phyloP scores from a whole-genome alignment of 2,113 vertebrate genomes.

The Aix galericulata region DNA sequence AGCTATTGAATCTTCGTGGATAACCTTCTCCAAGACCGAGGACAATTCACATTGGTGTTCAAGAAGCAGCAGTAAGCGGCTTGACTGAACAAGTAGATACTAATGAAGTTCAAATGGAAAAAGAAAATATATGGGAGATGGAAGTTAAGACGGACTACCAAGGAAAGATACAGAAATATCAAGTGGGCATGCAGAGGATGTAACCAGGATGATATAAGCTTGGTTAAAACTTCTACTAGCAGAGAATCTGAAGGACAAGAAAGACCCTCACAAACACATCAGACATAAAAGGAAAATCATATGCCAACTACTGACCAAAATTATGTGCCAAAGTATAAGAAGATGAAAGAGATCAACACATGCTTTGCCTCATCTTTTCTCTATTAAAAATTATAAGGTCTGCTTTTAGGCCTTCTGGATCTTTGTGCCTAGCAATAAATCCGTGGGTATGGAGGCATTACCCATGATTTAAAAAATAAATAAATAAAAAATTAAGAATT shows the following conservation, averaged over 20 bases:
- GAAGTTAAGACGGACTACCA: background rate
- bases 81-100: background rate
- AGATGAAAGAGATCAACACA: background rate
- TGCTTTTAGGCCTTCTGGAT: background rate
- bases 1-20: background rate
- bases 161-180: background rate
- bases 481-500: no score
- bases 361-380: background rate
- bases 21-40: background rate
- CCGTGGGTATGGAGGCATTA: background rate
- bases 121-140: background rate
- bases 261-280: background rate
- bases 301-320: no score
- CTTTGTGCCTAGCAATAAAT: background rate
- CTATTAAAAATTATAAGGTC: background rate
- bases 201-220: background rate
- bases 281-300: background rate
- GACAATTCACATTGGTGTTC: background rate
- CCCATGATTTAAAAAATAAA: background rate
- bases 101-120: background rate
- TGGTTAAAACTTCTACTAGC: background rate
- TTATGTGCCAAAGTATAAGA: background rate
- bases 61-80: background rate
- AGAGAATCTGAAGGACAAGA: background rate
- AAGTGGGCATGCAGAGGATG: background rate